Base-by-base conservation (phyloP, 2,888 invertebrate genomes). In the Electrophaes corylata region DNA sequence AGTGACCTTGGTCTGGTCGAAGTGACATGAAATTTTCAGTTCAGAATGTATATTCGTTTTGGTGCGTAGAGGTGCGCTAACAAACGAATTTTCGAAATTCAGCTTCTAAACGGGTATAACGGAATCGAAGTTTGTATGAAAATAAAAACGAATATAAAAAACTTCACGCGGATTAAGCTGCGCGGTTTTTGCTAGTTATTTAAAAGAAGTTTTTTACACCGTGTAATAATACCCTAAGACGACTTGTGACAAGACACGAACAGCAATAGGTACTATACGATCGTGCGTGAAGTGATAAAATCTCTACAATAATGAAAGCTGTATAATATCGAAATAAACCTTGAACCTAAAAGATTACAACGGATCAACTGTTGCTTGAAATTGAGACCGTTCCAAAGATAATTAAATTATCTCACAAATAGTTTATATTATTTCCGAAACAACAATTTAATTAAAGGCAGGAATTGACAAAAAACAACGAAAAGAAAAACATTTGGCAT, bases 361-460 rank as follows among this genome's bases (percentile, higher is more conserved):
- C 10, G 26, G 26, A 29, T 29, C 26, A 29, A 29, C 26, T n/a
- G n/a, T n/a, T n/a, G 26, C 10, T 29, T 10, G 16, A 37, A 37
- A 37, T 5, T 14, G 3, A n/a, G 10, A 3, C 20, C n/a, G 12
- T 45, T 50, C 26, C 19, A 11, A 43, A 70, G 71, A 71, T 83
- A 80, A 86, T 84, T 81, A 83, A 83, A 85, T 86, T 78, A 85
- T 67, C 68, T 72, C 68, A 73, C 71, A 77, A 88, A 85, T 86
- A 84, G 88, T 90, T 90, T 86, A 80, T 74, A 71, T 71, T 75
- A 72, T 79, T 78, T 73, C 78, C 65, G 78, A 81, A 80, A 78
- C 81, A 76, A 75, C 79, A 76, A 86, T 86, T 89, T 88, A 86
- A 89, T 90, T 86, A 89, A 75, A 78, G 66, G 71, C 68, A 57